Base-by-base conservation (phyloP, 2,888 invertebrate species). In the Camptogramma bilineatum region DNA sequence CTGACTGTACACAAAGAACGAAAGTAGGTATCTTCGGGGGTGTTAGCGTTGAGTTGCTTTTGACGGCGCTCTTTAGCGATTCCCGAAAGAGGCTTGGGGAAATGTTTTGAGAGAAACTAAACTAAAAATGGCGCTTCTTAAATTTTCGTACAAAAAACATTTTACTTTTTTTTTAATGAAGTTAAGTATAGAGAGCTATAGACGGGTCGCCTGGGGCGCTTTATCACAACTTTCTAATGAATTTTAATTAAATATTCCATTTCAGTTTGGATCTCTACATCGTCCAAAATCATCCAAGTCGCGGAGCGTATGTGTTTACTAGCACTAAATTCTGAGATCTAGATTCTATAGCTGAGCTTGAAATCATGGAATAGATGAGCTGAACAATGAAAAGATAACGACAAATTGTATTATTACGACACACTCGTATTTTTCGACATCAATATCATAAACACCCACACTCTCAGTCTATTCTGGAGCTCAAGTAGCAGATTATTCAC, bases 21-120 rank as follows among this genome's bases (percentile, higher is more conserved):
- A 17, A 51, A 47, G 48, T 50, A 19, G 28, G 28, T 59, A 19
- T 24, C 44, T 52, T 53, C 34, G 13, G 19, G 31, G 46, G 34
- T 59, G 52, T 56, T 48, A 47, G 52, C 34, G 59, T 34, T 24
- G 52, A 52, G 53, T 51, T 58, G 42, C 55, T 62, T 10, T 16
- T 54, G 62, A 62, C 54, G 55, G 48, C 44, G 21, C 48, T 48
- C 56, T 17, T 39, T 44, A 28, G 42, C 18, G 17, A 4, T 19
- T 51, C 16, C 46, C 24, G 24, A 24, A 50, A 34, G 48, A 51
- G 18, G 47, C 28, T 53, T 19, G 18, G 19, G 18, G 18, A 47
- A 34, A 19, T 47, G 19, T 31, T 24, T 44, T 44, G 44, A 44
- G 8, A 5, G 16, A 44, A 44, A 44, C 44, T 1, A 17, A 44